Conservation (phyloP, 2,797 vertebrate genomes). For the Labroides dimidiatus region DNA sequence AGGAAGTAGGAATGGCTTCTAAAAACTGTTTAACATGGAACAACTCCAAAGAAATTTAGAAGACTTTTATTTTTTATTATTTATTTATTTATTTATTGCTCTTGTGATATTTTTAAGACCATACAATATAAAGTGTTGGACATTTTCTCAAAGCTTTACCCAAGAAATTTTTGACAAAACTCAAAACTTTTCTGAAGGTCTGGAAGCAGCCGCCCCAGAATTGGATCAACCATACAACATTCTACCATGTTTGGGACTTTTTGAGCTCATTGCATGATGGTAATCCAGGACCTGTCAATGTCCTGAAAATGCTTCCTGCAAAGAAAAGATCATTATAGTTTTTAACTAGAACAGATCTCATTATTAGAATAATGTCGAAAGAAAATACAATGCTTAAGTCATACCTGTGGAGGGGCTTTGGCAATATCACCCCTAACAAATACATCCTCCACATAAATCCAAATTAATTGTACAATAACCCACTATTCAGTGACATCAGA, state of each 20-base stretch:
- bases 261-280: slow-evolving; percentile 90
- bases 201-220: slow-evolving; percentile 87
- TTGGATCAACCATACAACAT: slow-evolving; percentile 90
- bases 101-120: no score
- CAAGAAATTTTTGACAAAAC: slow-evolving; percentile 95
- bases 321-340: neutral
- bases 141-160: slow-evolving; percentile 76
- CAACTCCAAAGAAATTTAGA: no score
- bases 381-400: no score
- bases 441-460: slow-evolving; percentile 95
- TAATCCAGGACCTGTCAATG: slow-evolving; percentile 94
- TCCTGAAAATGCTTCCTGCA: slow-evolving; percentile 92
- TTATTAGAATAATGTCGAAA: neutral
- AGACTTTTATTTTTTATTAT: no score
- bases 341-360: slow-evolving; percentile 1
- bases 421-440: slow-evolving; percentile 94
- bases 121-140: no score
- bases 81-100: no score
- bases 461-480: slow-evolving; percentile 93
- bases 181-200: slow-evolving; percentile 92
- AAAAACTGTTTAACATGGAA: no score
- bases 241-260: slow-evolving; percentile 89
- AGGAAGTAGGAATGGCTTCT: no score
- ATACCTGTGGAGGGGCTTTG: slow-evolving; percentile 93
- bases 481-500: slow-evolving; percentile 92